Percentiles rank a stretch among this genome's conserved stretches.
Evolutionary conservation across 2,113 vertebrate species (phyloP).

Genomic region (Zootoca vivipara): DNA sequence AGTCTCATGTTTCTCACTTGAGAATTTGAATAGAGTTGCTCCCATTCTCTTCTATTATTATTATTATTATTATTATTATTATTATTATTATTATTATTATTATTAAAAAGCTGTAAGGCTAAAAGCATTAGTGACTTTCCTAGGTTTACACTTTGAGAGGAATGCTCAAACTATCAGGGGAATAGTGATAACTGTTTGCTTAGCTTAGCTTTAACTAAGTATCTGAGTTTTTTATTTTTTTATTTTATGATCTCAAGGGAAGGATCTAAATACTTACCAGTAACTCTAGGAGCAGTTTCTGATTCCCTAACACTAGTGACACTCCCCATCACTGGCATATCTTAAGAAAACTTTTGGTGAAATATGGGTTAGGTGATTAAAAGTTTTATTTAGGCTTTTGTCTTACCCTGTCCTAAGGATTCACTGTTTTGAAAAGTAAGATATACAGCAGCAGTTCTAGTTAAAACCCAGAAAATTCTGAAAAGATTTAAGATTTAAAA

Average conservation of each 20-base stretch:
- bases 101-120: background rate
- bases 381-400: background rate
- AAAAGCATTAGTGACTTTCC: background rate
- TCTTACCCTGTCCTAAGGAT: background rate
- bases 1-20: slow-evolving; percentile 18
- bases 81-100: background rate
- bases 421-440: background rate
- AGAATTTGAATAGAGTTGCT: slow-evolving; percentile 47
- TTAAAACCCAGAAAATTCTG: background rate
- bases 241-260: background rate
- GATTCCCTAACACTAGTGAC: background rate
- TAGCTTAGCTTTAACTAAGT: background rate
- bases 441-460: background rate
- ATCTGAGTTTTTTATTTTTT: background rate
- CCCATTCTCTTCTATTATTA: background rate
- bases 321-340: background rate
- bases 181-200: background rate
- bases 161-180: background rate
- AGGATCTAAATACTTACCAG: background rate
- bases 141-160: background rate
- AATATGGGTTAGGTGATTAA: background rate
- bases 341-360: background rate
- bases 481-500: background rate
- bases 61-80: too few relatives aligned
- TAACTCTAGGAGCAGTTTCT: background rate